These are phyloP conservation scores for Liopterus haemorrhoidalis DNA, from an alignment of 2,888 invertebrate genomes.

Conservation along the genomic window DNA sequence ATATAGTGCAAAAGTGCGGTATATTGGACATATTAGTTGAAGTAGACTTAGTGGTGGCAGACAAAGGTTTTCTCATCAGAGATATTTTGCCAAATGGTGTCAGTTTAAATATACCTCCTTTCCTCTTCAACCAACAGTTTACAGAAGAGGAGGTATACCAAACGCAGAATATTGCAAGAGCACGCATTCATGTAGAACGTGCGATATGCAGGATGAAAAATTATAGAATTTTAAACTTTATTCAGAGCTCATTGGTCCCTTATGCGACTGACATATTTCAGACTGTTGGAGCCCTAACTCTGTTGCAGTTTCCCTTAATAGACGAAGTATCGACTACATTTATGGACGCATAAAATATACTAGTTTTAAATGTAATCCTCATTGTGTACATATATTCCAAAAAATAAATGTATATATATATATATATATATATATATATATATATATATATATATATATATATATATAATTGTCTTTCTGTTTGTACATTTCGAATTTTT, in stretches of 20 bases:
- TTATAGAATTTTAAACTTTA: slow-evolving; percentile 16
- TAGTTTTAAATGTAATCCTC: too few species aligned
- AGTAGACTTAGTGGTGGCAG: slow-evolving; percentile 33
- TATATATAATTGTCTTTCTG: too few species aligned
- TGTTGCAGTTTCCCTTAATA: background rate
- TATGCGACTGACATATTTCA: background rate
- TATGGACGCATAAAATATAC: too few species aligned
- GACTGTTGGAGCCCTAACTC: background rate
- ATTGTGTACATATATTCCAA: too few species aligned
- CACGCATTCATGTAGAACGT: slow-evolving; percentile 32
- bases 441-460: too few species aligned
- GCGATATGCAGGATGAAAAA: slow-evolving; percentile 31
- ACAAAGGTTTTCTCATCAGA: slow-evolving; percentile 33
- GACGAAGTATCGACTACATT: too few species aligned
- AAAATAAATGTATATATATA: too few species aligned
- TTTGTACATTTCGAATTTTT: too few species aligned
- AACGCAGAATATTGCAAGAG: slow-evolving; percentile 31
- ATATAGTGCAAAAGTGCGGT: slow-evolving; percentile 28
- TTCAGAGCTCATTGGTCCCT: background rate
- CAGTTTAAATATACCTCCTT: slow-evolving; percentile 34
- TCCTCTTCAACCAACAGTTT: slow-evolving; percentile 27
- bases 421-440: too few species aligned
- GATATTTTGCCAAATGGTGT: slow-evolving; percentile 32
- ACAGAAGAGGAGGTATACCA: slow-evolving; percentile 27
- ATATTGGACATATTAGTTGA: slow-evolving; percentile 26